These are phyloP conservation scores for Poeciliopsis turrubarensis DNA, from an alignment of 2,113 vertebrate genomes.

Conservation along the genomic window DNA sequence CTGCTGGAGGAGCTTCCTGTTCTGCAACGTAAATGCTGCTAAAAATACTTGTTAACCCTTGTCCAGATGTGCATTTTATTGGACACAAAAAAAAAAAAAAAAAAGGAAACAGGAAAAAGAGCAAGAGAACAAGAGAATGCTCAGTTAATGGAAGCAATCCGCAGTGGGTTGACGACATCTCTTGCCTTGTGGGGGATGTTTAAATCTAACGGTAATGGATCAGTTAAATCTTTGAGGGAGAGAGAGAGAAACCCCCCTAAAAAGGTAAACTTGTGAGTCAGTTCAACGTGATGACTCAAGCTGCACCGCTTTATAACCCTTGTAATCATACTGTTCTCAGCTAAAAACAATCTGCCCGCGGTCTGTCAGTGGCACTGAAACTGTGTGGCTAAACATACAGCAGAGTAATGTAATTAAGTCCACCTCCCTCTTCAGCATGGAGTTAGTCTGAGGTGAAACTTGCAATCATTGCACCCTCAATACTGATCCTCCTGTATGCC, in stretches of 20 bases:
- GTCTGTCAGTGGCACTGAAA: constrained; percentile 1
- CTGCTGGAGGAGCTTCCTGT: constrained; percentile 66
- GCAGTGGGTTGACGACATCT: not conserved
- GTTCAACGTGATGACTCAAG: constrained; percentile 2
- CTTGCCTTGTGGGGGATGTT: not conserved
- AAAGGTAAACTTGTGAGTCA: constrained; percentile 6
- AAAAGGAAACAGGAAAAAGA: not conserved
- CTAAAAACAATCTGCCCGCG: constrained; percentile 1
- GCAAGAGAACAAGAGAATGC: constrained; percentile 11
- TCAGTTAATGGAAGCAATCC: not conserved
- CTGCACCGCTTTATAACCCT: constrained; percentile 15
- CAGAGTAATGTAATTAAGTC: constrained; percentile 4
- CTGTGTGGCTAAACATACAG: constrained; percentile 17
- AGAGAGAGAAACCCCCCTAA: constrained; percentile 12
- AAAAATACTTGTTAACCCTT: constrained; percentile 66
- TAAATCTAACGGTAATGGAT: constrained; percentile 7
- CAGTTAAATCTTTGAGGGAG: constrained; percentile 1
- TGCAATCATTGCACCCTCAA: not conserved
- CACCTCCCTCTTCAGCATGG: constrained; percentile 17
- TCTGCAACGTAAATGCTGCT: constrained; percentile 58
- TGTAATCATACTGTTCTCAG: constrained; percentile 16
- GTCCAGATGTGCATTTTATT: constrained; percentile 66
- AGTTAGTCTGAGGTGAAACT: constrained; percentile 8
- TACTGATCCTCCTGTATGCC: not conserved
- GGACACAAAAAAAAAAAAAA: constrained; percentile 23